A percentile compares a stretch with the other conserved stretches of the same genome.
phyloP scores from a whole-genome alignment of 2,888 invertebrate genomes.

The Epirrhoe alternata region DNA sequence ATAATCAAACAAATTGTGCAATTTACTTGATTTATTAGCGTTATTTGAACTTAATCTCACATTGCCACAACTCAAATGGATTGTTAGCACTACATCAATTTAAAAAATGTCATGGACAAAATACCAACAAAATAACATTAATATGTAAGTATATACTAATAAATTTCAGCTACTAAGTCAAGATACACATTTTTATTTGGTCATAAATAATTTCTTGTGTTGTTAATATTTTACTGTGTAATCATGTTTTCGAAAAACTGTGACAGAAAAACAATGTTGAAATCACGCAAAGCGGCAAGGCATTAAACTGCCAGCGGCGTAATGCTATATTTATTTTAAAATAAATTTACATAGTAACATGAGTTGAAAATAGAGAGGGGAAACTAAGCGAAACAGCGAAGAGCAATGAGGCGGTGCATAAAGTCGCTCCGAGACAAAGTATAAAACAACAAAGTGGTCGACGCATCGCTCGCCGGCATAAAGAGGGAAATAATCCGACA shows the following conservation, averaged over 20 bases:
- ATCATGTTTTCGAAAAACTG: slow-evolving; percentile 24
- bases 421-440: slow-evolving; percentile 79
- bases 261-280: slow-evolving; percentile 25
- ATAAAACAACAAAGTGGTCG: slow-evolving; percentile 85
- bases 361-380: slow-evolving; percentile 80
- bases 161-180: background rate
- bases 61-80: slow-evolving; percentile 12
- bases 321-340: slow-evolving; percentile 59
- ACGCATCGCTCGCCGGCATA: slow-evolving; percentile 75
- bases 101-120: background rate
- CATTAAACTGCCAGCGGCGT: slow-evolving; percentile 52
- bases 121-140: background rate
- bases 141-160: background rate
- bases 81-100: background rate
- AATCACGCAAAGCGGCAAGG: slow-evolving; percentile 43
- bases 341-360: slow-evolving; percentile 80
- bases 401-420: slow-evolving; percentile 83
- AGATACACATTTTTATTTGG: too few species aligned
- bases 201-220: too few species aligned
- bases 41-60: slow-evolving; percentile 26
- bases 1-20: slow-evolving; percentile 57
- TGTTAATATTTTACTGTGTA: background rate
- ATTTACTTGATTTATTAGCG: slow-evolving; percentile 47
- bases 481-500: slow-evolving; percentile 78
- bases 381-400: slow-evolving; percentile 80